Evolutionary conservation across 1,140 invertebrate genomes (phyloP).

Genomic region (Oryctes rhinoceros): DNA sequence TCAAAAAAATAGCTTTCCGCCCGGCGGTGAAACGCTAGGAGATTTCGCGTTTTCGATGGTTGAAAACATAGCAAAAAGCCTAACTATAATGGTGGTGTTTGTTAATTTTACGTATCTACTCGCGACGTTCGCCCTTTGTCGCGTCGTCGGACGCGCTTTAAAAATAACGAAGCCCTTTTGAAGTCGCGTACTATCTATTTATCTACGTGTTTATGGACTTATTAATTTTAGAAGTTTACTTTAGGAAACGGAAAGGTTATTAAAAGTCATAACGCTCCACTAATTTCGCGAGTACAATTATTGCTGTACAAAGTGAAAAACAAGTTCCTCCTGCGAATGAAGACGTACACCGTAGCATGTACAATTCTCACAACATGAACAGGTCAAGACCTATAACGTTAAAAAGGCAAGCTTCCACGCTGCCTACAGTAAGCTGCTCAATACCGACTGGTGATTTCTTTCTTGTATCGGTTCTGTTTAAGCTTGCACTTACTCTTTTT

Average conservation of each 20-base stretch:
- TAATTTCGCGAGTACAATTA: too few species aligned
- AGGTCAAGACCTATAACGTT: too few species aligned
- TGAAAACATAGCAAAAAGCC: background rate
- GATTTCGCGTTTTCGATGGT: background rate
- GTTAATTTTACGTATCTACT: background rate
- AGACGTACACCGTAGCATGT: too few species aligned
- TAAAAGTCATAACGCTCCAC: background rate
- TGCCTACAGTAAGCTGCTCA: too few species aligned
- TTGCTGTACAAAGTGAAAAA: too few species aligned
- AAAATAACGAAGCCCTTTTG: background rate
- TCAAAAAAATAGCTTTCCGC: conserved; percentile 14
- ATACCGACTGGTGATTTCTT: too few species aligned
- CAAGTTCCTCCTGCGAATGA: too few species aligned
- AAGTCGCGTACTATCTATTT: background rate
- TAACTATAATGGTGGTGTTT: background rate
- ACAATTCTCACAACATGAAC: too few species aligned
- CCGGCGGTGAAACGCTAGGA: background rate
- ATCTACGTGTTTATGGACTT: background rate
- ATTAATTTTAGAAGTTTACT: conserved; percentile 7
- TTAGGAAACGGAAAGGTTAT: background rate
- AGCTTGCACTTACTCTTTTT: too few species aligned
- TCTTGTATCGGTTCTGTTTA: too few species aligned
- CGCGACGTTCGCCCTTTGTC: background rate
- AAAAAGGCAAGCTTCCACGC: too few species aligned
- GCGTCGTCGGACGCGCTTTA: background rate